Percentiles rank a stretch among this genome's conserved stretches.
These are phyloP conservation scores for Hylaea fasciaria DNA, from an alignment of 2,888 invertebrate genomes.

Conservation along the genomic window DNA sequence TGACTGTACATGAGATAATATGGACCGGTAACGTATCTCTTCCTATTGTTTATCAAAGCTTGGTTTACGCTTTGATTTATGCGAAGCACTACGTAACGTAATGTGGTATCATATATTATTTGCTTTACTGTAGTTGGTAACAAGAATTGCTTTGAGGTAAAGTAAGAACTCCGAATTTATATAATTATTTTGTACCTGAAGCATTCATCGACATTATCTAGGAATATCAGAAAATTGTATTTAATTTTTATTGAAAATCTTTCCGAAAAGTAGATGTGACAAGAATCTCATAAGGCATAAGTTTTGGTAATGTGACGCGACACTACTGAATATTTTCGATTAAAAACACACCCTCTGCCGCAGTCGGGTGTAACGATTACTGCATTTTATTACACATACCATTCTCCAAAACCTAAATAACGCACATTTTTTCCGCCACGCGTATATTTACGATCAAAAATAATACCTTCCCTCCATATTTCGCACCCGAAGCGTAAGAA, in stretches of 20 bases:
- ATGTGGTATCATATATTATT: slow-evolving; percentile 16
- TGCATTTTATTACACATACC: slow-evolving; percentile 29
- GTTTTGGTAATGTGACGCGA: too few species aligned
- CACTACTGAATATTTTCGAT: too few species aligned
- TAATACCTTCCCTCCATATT: slow-evolving; percentile 39
- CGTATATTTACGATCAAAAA: slow-evolving; percentile 32
- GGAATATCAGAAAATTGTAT: too few species aligned
- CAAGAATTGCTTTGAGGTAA: neutral
- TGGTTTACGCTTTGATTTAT: slow-evolving; percentile 15
- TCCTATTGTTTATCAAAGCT: neutral
- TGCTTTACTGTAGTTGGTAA: slow-evolving; percentile 12
- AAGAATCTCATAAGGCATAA: too few species aligned
- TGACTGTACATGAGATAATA: too few species aligned
- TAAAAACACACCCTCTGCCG: too few species aligned
- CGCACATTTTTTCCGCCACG: slow-evolving; percentile 23
- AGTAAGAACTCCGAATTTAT: too few species aligned
- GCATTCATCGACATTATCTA: too few species aligned
- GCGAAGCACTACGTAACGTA: slow-evolving; percentile 5
- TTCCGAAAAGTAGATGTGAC: too few species aligned
- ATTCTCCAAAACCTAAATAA: slow-evolving; percentile 34
- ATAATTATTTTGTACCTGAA: too few species aligned
- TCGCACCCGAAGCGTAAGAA: slow-evolving; percentile 35
- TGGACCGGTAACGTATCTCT: slow-evolving; percentile 7
- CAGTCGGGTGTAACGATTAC: slow-evolving; percentile 11
- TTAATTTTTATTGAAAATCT: too few species aligned